Evolutionary conservation across 2,888 invertebrate species (phyloP).

Genomic region (Didymodactylos carnosus): DNA sequence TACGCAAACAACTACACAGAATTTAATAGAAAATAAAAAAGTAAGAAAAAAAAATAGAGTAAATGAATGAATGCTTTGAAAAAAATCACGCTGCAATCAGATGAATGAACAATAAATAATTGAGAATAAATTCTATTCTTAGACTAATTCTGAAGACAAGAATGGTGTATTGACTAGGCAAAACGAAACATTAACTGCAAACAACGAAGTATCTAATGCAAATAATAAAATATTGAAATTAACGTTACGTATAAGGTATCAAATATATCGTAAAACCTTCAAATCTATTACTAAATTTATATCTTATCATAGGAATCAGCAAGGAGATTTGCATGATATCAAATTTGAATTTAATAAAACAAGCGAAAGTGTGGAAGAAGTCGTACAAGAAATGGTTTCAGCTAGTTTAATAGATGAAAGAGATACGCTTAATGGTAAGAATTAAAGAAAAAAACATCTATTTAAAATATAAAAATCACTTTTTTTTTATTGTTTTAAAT

Average conservation of each 20-base stretch:
- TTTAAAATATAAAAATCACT: background rate
- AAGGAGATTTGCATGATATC: conserved; percentile 81
- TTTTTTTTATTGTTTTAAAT: too few species aligned
- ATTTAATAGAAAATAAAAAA: too few species aligned
- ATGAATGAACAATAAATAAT: too few species aligned
- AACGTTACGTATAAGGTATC: background rate
- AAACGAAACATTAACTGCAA: background rate
- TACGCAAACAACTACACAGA: too few species aligned
- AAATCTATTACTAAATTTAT: conserved; percentile 1
- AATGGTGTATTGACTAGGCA: too few species aligned
- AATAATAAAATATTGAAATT: background rate
- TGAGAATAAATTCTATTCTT: too few species aligned
- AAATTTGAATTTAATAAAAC: conserved; percentile 82
- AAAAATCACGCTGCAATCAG: too few species aligned
- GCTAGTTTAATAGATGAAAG: conserved; percentile 77
- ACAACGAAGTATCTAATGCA: background rate
- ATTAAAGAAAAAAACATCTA: background rate
- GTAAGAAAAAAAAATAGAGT: too few species aligned
- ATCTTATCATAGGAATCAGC: conserved; percentile 56
- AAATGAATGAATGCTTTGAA: too few species aligned
- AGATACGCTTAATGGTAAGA: conserved; percentile 48
- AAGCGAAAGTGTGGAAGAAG: conserved; percentile 59
- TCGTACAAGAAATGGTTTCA: conserved; percentile 74
- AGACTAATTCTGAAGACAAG: too few species aligned
- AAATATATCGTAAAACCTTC: background rate